Evolutionary conservation across 92 coral and sea anemone species (phyloP), one percentile per base, ranked within the genome.

Genomic region (Phenganax subtilis): DNA sequence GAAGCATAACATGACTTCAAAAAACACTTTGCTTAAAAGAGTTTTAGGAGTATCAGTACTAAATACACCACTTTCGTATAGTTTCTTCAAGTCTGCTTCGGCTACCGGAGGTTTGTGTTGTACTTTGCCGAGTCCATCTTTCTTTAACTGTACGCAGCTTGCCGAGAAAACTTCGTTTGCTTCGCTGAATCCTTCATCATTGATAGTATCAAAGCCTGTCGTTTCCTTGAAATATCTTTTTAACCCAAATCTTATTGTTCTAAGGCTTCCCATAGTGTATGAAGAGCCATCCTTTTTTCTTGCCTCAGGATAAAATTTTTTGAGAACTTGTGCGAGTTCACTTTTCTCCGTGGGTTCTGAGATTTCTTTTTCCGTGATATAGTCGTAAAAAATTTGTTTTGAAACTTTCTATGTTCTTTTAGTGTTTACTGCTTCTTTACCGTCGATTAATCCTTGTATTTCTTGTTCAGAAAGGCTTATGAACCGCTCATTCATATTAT

Each of bases 1-100:
- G 83, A 86, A 89, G 85, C 72, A 87, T 11, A 89, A 63, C 88
- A 89, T 80, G 29, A 84, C 37, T 71, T 87, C 89, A 55, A 89
- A 87, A 76, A 89, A 80, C 59, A 61, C 67, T 61, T 61, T 61
- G 25, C 7, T 14, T 20, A 61, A 61, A 61, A 61, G 67, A 20
- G 15, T 76, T 76, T 66, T 76, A 10, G 62, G 81, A 16, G 51
- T 54, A 29, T 54, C 6, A 66, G 57, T 66, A 57, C 54, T 55
- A 51, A 76, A 57, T 9, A 76, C 14, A 66, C 51, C 67, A 56
- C 53, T 69, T 51, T 69, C 17, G 75, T 51, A 69, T 25, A 69
- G 75, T 27, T 69, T 69, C 31, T 69, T 69, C 12, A 69, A 69
- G 75, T 69, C 75, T 69, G 75, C 75, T 9, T 69, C 12, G 75